Evolutionary conservation across 2,797 vertebrate species (phyloP).

Genomic region (Bradypodion ventrale): DNA sequence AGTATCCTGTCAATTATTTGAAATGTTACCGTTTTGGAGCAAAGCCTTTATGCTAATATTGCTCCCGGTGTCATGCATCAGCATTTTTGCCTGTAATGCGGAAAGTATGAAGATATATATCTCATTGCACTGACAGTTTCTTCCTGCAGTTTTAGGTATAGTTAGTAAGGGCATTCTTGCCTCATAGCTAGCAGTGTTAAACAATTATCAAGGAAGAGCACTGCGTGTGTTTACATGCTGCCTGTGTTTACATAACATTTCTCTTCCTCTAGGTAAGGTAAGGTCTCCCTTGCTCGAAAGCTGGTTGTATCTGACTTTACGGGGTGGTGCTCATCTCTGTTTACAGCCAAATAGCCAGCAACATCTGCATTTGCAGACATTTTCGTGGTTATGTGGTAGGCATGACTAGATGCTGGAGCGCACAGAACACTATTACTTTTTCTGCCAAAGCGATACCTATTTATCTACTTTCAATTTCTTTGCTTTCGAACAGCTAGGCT

Average conservation of each 20-base stretch:
- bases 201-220: background rate
- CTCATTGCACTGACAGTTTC: background rate
- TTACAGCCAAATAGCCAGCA: too few species aligned
- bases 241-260: constrained; percentile 11
- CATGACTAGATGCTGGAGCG: too few species aligned
- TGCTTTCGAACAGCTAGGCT: too few species aligned
- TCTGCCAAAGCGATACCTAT: too few species aligned
- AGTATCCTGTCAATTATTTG: background rate
- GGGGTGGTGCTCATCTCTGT: too few species aligned
- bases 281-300: too few species aligned
- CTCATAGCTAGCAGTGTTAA: background rate
- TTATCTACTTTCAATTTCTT: too few species aligned
- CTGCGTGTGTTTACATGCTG: background rate
- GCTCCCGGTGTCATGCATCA: background rate
- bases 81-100: constrained; percentile 15
- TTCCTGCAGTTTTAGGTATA: background rate
- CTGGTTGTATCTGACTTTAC: too few species aligned
- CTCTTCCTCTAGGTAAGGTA: background rate
- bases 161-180: background rate
- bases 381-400: too few species aligned
- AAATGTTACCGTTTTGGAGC: constrained; percentile 3
- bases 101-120: constrained; percentile 18
- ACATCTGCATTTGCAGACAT: too few species aligned
- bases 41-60: background rate
- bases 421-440: too few species aligned